Evolutionary conservation across 2,797 vertebrate genomes (phyloP), one percentile per base, ranked within the genome.

Genomic region (Melanotaenia boesemani): DNA sequence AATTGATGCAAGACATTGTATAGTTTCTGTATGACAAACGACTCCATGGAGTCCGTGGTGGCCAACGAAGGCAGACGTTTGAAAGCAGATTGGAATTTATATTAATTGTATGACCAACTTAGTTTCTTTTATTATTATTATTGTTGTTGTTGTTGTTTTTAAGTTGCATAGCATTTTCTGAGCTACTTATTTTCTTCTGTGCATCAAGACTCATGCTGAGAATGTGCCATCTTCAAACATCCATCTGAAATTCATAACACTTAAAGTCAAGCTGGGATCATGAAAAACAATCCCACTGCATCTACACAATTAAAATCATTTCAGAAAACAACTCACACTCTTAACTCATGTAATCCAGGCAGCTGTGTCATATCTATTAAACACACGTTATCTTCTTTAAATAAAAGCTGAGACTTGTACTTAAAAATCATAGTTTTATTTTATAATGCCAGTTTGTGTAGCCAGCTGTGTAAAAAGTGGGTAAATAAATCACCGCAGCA

Each of bases 401-500:
- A 22, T 8, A 7, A 46, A 34, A 16, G 16, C 16, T 61, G 10
- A 13, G 6, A 36, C 18, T 37, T 54, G 13, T 20, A 56, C 37
- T n/a, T 26, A n/a, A 28, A 22, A 12, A 16, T 20, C 6, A 2
- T 2, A 12, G 15, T 26, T 60, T 50, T 60, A 18, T 41, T 24
- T 26, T n/a, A 2, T 22, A 24, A n/a, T 22, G 22, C 22, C 50
- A 11, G 48, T 9, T 7, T 52, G 50, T 52, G 22, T 48, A 39
- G 22, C 22, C n/a, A n/a, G 11, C 63, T 50, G 66, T 79, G 44
- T 65, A 60, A 20, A 70, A 58, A 72, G 7, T 5, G 28, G 46
- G 55, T 39, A 63, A 74, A 80, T 76, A 26, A 73, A 79, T 67
- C 71, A 66, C 12, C 13, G 24, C 28, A 74, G 59, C 70, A 32